phyloP scores from a whole-genome alignment of 1,140 invertebrate species.

The Lepeophtheirus salmonis region DNA sequence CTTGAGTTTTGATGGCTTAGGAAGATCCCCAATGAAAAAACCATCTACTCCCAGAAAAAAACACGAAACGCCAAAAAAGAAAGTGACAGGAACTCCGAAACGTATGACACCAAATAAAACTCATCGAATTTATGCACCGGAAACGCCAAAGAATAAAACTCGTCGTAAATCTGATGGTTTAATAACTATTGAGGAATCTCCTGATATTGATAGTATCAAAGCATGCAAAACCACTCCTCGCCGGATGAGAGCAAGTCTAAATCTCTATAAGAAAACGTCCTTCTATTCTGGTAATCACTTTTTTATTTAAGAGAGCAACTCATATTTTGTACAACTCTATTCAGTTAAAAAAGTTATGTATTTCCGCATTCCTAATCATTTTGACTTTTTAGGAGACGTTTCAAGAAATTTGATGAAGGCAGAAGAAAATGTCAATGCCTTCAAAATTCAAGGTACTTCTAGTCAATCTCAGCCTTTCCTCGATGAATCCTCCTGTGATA shows the following conservation, averaged over 20 bases:
- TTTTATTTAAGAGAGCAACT: too few relatives aligned
- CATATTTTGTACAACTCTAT: too few relatives aligned
- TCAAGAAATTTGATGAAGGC: neutral
- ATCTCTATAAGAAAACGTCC: neutral
- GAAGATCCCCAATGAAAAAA: neutral
- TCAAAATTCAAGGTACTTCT: neutral
- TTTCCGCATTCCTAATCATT: too few relatives aligned
- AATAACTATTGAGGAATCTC: neutral
- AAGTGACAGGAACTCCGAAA: neutral
- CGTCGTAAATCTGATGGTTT: neutral
- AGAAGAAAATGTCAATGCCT: neutral
- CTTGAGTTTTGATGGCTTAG: neutral
- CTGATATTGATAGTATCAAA: slow-evolving; percentile 1
- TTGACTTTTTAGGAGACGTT: neutral
- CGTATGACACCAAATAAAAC: slow-evolving; percentile 1
- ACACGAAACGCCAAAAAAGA: neutral
- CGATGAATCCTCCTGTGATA: neutral
- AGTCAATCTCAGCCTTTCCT: neutral
- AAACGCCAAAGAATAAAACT: neutral
- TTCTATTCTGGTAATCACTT: slow-evolving; percentile 5
- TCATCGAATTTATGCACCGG: neutral
- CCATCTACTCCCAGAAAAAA: slow-evolving; percentile 1
- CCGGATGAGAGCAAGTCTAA: neutral
- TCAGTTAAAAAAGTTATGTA: too few relatives aligned
- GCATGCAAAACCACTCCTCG: neutral